phyloP scores from a whole-genome alignment of 2,113 vertebrate genomes.

The Scolopax mira region DNA sequence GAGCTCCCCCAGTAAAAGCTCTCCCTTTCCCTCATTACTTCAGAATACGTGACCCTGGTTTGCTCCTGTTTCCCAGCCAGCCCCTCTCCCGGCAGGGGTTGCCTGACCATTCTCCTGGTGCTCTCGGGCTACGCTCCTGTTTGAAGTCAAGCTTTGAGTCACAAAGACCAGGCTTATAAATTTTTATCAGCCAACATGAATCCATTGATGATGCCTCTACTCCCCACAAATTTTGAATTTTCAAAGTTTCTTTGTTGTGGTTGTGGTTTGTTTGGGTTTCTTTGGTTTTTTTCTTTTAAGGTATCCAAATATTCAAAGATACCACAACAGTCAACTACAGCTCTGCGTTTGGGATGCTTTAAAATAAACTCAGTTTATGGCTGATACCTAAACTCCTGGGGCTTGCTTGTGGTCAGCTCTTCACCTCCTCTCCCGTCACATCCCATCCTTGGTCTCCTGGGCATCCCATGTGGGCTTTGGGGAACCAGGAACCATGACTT shows the following conservation, averaged over 20 bases:
- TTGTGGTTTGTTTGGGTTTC: too few species aligned
- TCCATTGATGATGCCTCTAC: too few species aligned
- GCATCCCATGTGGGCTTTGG: rapidly evolving
- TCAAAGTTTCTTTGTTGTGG: too few species aligned
- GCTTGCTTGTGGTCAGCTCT: neutral
- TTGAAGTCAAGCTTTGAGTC: neutral
- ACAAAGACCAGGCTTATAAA: neutral
- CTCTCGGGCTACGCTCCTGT: neutral
- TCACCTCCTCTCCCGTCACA: neutral
- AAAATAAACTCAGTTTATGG: neutral
- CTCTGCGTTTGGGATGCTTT: neutral
- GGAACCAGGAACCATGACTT: rapidly evolving
- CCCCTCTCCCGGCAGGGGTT: neutral
- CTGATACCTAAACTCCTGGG: neutral
- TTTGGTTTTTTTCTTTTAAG: too few species aligned
- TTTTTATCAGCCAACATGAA: too few species aligned
- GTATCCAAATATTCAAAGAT: neutral
- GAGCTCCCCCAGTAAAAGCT: neutral
- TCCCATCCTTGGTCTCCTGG: rapidly evolving
- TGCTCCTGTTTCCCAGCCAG: neutral
- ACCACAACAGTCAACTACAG: neutral
- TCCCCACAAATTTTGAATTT: too few species aligned
- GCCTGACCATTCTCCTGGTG: rapidly evolving
- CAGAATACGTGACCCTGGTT: neutral
- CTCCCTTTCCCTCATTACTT: neutral